These are phyloP conservation scores for Melanotaenia nigrans DNA, from an alignment of 2,797 vertebrate species.

Conservation along the genomic window DNA sequence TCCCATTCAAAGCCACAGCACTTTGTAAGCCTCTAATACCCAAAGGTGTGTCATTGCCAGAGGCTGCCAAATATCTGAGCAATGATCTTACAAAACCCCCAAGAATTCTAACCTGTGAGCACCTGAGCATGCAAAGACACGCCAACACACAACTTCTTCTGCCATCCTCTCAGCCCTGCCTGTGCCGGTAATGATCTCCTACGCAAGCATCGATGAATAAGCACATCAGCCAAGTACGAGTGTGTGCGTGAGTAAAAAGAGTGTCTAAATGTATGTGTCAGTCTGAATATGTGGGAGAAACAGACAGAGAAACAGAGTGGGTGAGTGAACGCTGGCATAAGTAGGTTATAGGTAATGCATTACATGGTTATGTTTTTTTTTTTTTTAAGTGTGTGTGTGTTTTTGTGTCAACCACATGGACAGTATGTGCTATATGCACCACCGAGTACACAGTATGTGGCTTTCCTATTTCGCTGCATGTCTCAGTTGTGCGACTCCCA, in stretches of 20 bases:
- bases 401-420: constrained; percentile 1
- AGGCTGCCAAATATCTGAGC: not conserved
- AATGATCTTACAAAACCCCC: not conserved
- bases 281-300: constrained; percentile 46
- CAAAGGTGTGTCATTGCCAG: not conserved
- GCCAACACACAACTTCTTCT: constrained; percentile 18
- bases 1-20: not conserved
- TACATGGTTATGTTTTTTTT: constrained; percentile 4
- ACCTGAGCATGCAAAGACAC: constrained; percentile 10
- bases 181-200: constrained; percentile 30
- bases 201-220: constrained; percentile 49
- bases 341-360: constrained; percentile 58
- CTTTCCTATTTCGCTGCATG: constrained; percentile 21
- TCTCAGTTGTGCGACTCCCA: constrained; percentile 24
- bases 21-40: not conserved
- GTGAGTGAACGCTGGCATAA: constrained; percentile 44
- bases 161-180: not conserved
- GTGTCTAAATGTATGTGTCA: constrained; percentile 25
- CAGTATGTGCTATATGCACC: constrained; percentile 37
- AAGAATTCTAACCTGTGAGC: constrained; percentile 4
- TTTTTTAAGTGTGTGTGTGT: constrained; percentile 8
- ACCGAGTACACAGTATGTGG: constrained; percentile 26
- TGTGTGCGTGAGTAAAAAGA: constrained; percentile 2
- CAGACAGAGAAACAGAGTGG: constrained; percentile 42
- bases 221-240: constrained; percentile 21